Conservation (phyloP, 2,888 invertebrate genomes). For the Fragum sueziense region DNA sequence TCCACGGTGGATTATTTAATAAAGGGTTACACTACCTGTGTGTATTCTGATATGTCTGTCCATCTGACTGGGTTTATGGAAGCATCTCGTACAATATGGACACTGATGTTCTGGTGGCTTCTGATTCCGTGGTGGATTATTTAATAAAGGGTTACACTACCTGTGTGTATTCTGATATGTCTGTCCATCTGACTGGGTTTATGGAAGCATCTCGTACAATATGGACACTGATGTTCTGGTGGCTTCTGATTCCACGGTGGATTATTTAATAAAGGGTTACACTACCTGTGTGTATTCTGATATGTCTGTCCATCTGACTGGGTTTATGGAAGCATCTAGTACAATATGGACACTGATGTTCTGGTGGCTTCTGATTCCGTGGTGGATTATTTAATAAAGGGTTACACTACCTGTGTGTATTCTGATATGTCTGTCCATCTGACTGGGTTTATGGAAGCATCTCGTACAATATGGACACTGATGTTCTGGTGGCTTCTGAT, state of each 20-base stretch:
- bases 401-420: conserved; percentile 78
- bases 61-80: conserved; percentile 90
- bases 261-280: conserved; percentile 41
- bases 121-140: conserved; percentile 39
- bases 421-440: conserved; percentile 85
- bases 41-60: conserved; percentile 80
- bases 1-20: no score
- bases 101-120: conserved; percentile 84
- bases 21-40: not conserved
- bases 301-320: conserved; percentile 87
- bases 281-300: conserved; percentile 80
- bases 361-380: not conserved
- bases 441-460: conserved; percentile 89
- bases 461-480: conserved; percentile 87
- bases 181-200: conserved; percentile 90
- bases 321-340: conserved; percentile 88
- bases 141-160: conserved; percentile 66
- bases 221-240: conserved; percentile 85
- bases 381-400: not conserved
- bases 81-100: conserved; percentile 87
- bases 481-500: conserved; percentile 69
- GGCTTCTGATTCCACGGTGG: no score
- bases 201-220: conserved; percentile 88
- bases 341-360: conserved; percentile 87
- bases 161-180: conserved; percentile 80